Percentiles rank a stretch among this genome's conserved stretches.
phyloP scores from a whole-genome alignment of 2,113 vertebrate genomes.

The rat (Rattus norvegicus) region DNA sequence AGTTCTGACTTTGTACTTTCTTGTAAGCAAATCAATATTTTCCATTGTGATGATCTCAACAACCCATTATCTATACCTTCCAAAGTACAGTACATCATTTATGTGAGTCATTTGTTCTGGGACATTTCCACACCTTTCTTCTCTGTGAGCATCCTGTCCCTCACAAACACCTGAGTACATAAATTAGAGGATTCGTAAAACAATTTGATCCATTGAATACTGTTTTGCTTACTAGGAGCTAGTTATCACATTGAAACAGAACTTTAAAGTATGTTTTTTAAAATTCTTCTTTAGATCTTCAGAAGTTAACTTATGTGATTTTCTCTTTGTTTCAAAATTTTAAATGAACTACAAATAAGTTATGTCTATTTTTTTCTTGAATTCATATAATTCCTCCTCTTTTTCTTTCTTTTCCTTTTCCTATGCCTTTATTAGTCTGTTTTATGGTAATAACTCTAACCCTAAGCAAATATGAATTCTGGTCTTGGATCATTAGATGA shows the following conservation, averaged over 20 bases:
- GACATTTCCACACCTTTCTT: background rate
- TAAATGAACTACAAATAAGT: background rate
- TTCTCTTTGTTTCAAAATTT: background rate
- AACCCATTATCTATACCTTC: slow-evolving; percentile 15
- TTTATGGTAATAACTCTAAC: background rate
- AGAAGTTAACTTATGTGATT: background rate
- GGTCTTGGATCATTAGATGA: background rate
- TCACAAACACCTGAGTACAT: background rate
- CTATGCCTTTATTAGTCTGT: background rate
- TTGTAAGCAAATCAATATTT: slow-evolving; percentile 70
- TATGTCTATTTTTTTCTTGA: background rate
- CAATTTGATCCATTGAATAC: background rate
- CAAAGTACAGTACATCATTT: slow-evolving; percentile 59
- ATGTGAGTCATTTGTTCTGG: slow-evolving; percentile 65
- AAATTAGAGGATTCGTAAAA: background rate
- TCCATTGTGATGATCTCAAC: slow-evolving; percentile 68
- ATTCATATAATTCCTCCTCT: background rate
- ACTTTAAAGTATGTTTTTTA: background rate
- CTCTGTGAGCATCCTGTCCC: background rate
- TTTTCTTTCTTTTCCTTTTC: background rate
- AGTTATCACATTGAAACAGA: background rate
- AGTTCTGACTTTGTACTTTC: slow-evolving; percentile 71
- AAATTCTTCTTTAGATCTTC: slow-evolving; percentile 6
- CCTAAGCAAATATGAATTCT: background rate
- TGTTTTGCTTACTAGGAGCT: background rate